These are phyloP conservation scores for Diaprepes abbreviatus DNA, from an alignment of 2,888 invertebrate species.

Conservation along the genomic window DNA sequence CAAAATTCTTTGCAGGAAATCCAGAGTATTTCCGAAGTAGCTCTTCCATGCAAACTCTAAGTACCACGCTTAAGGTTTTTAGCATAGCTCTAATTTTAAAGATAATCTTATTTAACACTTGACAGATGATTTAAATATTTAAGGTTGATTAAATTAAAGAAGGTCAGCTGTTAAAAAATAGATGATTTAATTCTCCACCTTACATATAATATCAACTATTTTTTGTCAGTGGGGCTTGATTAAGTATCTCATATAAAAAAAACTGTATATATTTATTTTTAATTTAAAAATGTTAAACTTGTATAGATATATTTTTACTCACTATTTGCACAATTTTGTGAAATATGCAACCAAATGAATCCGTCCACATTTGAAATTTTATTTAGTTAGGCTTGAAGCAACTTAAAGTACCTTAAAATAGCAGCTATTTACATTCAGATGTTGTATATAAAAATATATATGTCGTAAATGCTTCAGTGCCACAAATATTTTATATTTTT, in stretches of 20 bases:
- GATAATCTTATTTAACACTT: slow-evolving; percentile 12
- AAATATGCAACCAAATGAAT: slow-evolving; percentile 26
- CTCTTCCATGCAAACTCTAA: slow-evolving; percentile 34
- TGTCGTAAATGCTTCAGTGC: slow-evolving; percentile 21
- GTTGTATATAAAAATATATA: slow-evolving; percentile 2
- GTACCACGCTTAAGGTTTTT: background rate
- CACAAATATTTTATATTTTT: slow-evolving; percentile 25
- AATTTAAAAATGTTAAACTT: slow-evolving; percentile 4
- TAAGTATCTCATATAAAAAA: background rate
- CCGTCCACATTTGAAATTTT: slow-evolving; percentile 33
- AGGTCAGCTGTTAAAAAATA: background rate
- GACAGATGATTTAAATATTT: slow-evolving; percentile 1
- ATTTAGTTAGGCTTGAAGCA: slow-evolving; percentile 26
- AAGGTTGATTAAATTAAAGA: background rate
- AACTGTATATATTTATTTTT: slow-evolving; percentile 16
- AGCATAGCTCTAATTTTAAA: background rate
- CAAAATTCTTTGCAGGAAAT: slow-evolving; percentile 52
- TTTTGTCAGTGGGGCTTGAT: background rate
- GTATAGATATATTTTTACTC: slow-evolving; percentile 18
- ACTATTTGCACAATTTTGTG: slow-evolving; percentile 21
- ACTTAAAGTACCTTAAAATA: slow-evolving; percentile 18
- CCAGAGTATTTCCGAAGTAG: slow-evolving; percentile 54
- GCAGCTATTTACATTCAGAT: background rate
- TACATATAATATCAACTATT: background rate
- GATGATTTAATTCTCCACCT: background rate